Base-by-base conservation (phyloP, 1,140 invertebrate species). In the Gonioctena quinquepunctata region DNA sequence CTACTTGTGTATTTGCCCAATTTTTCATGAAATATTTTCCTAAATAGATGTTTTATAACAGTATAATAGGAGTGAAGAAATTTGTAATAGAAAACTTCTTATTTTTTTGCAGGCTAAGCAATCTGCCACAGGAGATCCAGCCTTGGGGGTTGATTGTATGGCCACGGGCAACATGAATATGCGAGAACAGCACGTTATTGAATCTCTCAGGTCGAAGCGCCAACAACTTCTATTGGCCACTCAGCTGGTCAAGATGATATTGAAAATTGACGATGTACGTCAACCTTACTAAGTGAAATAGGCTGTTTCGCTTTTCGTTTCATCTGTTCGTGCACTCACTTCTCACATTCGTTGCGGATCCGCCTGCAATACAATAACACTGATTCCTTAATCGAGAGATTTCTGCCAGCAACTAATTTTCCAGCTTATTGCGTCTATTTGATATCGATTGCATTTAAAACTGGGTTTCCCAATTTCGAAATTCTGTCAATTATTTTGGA, bases 251-350 rank as follows among this genome's bases (percentile, higher is more conserved):
- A 98, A 98, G 84, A 99, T 99, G 98, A 99, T 99, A 72, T 87
- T 99, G 49, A 99, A 99, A 86, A 99, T 99, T 69, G 98, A 99
- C 84, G 98, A 99, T 82, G 93, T 99, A 59, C 89, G 98, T 71
- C 93, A 93, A 3, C 90, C 92, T 8, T 18, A 54, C 18, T 54
- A 54, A 54, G 2, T 18, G 19, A 54, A 54, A n/a, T 42, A n/a
- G 16, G n/a, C n/a, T n/a, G n/a, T n/a, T n/a, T n/a, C n/a, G n/a
- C n/a, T n/a, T n/a, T n/a, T n/a, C n/a, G n/a, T n/a, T n/a, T n/a
- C n/a, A n/a, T n/a, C n/a, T n/a, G n/a, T n/a, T n/a, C n/a, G n/a
- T n/a, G n/a, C n/a, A n/a, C n/a, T n/a, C n/a, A n/a, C n/a, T n/a
- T n/a, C n/a, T n/a, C n/a, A n/a, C n/a, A n/a, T n/a, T n/a, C n/a